These are phyloP conservation scores for Procambarus clarkii DNA, from an alignment of 1,140 invertebrate species.

Conservation along the genomic window DNA sequence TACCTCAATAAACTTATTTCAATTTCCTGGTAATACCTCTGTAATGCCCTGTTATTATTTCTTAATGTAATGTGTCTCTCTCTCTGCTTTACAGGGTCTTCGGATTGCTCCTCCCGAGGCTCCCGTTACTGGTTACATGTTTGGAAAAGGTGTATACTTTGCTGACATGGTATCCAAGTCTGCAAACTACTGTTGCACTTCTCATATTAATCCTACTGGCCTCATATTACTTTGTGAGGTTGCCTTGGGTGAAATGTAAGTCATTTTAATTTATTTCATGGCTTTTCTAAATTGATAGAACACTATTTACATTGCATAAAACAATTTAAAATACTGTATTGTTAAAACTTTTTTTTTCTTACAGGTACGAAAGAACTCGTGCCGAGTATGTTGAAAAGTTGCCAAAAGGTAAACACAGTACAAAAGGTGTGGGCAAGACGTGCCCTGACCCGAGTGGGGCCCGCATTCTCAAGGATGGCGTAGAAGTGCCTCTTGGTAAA, in stretches of 20 bases:
- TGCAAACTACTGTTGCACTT: constrained; percentile 96
- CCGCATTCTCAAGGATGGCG: constrained; percentile 71
- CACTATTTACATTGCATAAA: not conserved
- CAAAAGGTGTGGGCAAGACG: constrained; percentile 87
- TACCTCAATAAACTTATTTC: too few relatives aligned
- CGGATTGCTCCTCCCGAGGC: constrained; percentile 97
- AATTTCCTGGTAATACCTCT: too few relatives aligned
- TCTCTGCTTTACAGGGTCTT: constrained; percentile 82
- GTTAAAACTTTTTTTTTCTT: not conserved
- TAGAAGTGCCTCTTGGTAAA: constrained; percentile 87
- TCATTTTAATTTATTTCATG: constrained; percentile 56
- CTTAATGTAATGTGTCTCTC: not conserved
- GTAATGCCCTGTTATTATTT: too few relatives aligned
- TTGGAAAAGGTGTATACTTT: constrained; percentile 97
- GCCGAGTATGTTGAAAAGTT: constrained; percentile 88
- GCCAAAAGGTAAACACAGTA: constrained; percentile 86
- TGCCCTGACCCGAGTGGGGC: constrained; percentile 81
- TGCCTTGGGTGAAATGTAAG: constrained; percentile 93
- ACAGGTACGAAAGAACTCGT: constrained; percentile 82
- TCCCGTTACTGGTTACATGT: constrained; percentile 97
- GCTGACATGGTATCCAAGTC: constrained; percentile 99
- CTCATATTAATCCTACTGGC: constrained; percentile 83
- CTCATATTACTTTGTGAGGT: constrained; percentile 96
- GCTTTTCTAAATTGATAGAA: not conserved
- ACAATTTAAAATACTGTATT: too few relatives aligned